A percentile compares a stretch with the other conserved stretches of the same genome.
phyloP scores from a whole-genome alignment of 2,797 vertebrate species.

The Margarornis squamiger region DNA sequence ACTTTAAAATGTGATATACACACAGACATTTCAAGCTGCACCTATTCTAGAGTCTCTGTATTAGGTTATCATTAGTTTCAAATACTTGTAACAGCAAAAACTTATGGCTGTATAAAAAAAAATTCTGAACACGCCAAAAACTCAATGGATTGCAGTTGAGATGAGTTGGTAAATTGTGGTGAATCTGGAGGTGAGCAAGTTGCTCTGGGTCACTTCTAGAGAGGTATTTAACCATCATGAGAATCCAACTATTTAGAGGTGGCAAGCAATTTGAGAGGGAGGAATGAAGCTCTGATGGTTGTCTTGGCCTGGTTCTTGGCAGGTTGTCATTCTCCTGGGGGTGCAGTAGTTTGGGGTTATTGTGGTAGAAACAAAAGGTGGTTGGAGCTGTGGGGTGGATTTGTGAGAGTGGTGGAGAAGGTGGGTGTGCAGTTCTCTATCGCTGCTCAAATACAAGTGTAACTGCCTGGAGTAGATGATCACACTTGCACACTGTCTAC shows the following conservation, averaged over 20 bases:
- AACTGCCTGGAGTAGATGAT: fast-evolving
- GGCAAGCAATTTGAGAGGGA: neutral
- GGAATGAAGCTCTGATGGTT: neutral
- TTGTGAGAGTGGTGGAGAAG: neutral
- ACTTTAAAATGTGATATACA: neutral
- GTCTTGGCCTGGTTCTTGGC: neutral
- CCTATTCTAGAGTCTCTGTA: neutral
- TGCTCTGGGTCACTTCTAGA: neutral
- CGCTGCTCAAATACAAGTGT: fast-evolving
- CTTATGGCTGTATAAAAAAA: neutral
- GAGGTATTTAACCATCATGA: neutral
- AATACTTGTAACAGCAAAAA: neutral
- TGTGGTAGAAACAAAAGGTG: neutral
- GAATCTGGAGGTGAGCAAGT: neutral
- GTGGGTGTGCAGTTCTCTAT: fast-evolving
- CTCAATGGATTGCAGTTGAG: neutral
- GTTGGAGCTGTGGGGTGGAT: neutral
- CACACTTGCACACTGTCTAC: fast-evolving
- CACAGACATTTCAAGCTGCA: neutral
- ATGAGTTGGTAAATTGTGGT: neutral
- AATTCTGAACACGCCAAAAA: neutral
- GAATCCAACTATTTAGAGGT: neutral
- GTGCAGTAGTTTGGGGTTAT: neutral
- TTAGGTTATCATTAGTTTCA: neutral
- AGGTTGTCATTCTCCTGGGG: neutral